phyloP scores from a whole-genome alignment of 2,113 vertebrate genomes.

The Gasterosteus nipponicus region DNA sequence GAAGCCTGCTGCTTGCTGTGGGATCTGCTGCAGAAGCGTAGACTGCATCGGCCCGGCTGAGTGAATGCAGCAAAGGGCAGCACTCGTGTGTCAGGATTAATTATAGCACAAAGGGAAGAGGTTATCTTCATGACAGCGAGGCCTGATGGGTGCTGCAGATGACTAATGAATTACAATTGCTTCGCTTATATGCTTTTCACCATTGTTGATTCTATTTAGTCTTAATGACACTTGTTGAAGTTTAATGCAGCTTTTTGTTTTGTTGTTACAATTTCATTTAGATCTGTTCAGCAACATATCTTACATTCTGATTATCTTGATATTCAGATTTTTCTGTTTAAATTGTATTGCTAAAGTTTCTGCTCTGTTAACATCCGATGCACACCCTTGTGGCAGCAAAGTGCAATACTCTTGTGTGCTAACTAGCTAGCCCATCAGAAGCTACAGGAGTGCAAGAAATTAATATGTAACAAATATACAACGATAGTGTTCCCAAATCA shows the following conservation, averaged over 20 bases:
- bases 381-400: slow-evolving; percentile 49
- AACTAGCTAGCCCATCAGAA: background rate
- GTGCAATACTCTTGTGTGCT: slow-evolving; percentile 4
- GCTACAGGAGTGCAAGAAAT: background rate
- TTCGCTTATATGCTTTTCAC: background rate
- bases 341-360: background rate
- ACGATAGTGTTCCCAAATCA: background rate
- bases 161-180: slow-evolving; percentile 16
- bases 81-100: slow-evolving; percentile 25
- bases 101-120: slow-evolving; percentile 23
- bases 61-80: slow-evolving; percentile 55
- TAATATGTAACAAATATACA: background rate
- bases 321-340: background rate
- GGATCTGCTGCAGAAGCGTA: slow-evolving; percentile 63
- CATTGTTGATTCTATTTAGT: background rate
- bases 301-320: background rate
- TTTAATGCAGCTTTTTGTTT: background rate
- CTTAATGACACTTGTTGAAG: background rate
- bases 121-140: slow-evolving; percentile 25
- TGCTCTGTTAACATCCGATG: background rate
- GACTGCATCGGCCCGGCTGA: slow-evolving; percentile 62
- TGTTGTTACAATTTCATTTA: background rate
- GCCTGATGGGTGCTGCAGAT: slow-evolving; percentile 4
- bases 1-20: slow-evolving; percentile 65
- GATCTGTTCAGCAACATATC: background rate